These are phyloP conservation scores for Passer domesticus DNA, from an alignment of 2,113 vertebrate genomes.

Conservation along the genomic window DNA sequence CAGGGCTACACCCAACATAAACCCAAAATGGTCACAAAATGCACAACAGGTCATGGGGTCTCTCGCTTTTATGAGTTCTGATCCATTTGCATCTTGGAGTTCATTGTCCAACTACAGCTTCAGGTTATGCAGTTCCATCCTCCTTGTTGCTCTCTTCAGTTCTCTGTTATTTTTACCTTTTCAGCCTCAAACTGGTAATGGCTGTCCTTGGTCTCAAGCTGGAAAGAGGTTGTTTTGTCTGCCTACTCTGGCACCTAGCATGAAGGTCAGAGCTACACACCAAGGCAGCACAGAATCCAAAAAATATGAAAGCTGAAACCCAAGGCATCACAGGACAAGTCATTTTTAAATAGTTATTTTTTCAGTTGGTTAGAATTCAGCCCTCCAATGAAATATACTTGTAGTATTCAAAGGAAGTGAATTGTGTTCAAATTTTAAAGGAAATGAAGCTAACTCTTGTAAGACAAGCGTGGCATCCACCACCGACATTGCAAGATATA, in stretches of 20 bases:
- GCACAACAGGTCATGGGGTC: fast-evolving
- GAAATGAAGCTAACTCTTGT: neutral
- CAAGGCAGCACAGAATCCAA: neutral
- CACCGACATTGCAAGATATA: neutral
- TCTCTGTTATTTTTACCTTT: neutral
- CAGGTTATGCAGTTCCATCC: neutral
- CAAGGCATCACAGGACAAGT: neutral
- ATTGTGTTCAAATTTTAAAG: neutral
- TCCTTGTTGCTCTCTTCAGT: neutral
- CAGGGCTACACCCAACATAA: neutral
- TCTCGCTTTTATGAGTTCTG: neutral
- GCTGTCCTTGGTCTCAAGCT: neutral
- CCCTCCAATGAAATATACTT: neutral
- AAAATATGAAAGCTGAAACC: neutral
- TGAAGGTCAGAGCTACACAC: neutral
- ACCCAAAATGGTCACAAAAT: neutral
- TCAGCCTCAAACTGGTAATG: neutral
- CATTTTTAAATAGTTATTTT: neutral
- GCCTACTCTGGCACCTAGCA: neutral
- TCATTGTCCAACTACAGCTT: neutral
- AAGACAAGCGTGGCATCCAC: neutral
- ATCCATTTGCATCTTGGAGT: neutral
- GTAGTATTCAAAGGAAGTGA: neutral
- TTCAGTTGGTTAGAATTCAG: neutral
- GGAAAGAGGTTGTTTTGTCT: neutral